Evolutionary conservation across 2,888 invertebrate genomes (phyloP).

Genomic region (Koerneria pararmatus): DNA sequence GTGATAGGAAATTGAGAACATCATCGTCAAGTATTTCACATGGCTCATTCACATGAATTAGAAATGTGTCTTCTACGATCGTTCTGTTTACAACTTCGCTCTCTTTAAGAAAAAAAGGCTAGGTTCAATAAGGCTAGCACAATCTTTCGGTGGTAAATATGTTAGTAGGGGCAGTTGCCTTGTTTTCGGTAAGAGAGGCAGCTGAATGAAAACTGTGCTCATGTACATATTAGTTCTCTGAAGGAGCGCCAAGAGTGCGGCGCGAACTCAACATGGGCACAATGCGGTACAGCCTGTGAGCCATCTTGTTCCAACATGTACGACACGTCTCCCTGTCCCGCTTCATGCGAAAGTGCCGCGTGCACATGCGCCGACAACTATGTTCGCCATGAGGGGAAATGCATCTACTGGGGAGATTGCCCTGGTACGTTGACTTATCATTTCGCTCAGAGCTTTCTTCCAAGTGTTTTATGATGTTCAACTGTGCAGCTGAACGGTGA

Average conservation of each 20-base stretch:
- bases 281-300: conserved; percentile 56
- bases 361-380: conserved; percentile 58
- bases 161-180: too few species aligned
- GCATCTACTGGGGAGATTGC: conserved; percentile 56
- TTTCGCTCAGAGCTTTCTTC: not conserved
- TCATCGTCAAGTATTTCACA: too few species aligned
- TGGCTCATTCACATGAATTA: too few species aligned
- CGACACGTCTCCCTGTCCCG: conserved; percentile 51
- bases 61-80: too few species aligned
- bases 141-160: too few species aligned
- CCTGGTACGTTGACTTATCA: conserved; percentile 35
- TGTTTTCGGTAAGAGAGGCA: not conserved
- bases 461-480: too few species aligned
- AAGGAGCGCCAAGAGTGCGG: conserved; percentile 33
- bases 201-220: not conserved
- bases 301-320: conserved; percentile 53
- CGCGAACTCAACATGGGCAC: conserved; percentile 53
- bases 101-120: too few species aligned
- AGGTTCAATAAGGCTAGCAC: too few species aligned
- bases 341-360: conserved; percentile 49
- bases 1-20: too few species aligned
- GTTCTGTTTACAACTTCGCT: too few species aligned
- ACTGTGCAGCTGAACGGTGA: too few species aligned
- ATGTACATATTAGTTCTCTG: conserved; percentile 6
- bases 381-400: conserved; percentile 49